A percentile compares a stretch with the other conserved stretches of the same genome.
Evolutionary conservation across 1,140 invertebrate genomes (phyloP).

Genomic region (Drosophila subpulchrella): DNA sequence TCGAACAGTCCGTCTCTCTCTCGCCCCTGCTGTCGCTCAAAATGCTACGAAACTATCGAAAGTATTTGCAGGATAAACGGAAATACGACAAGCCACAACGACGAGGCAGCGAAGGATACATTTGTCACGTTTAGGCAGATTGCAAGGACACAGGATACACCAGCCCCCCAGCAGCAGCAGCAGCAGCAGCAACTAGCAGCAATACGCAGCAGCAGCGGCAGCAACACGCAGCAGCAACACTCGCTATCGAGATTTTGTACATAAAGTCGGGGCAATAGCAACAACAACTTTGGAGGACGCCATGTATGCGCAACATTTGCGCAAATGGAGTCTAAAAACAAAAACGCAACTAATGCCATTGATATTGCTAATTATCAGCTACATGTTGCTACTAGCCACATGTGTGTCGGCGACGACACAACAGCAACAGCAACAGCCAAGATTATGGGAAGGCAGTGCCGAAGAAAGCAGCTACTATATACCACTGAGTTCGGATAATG

Average conservation of each 20-base stretch:
- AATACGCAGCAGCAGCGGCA: conserved; percentile 11
- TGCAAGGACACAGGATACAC: conserved; percentile 12
- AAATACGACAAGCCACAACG: conserved; percentile 77
- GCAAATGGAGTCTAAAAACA: conserved; percentile 85
- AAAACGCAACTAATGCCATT: conserved; percentile 84
- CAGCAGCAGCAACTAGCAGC: conserved; percentile 34
- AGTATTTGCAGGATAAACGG: conserved; percentile 82
- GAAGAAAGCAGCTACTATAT: conserved; percentile 74
- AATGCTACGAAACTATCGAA: conserved; percentile 82
- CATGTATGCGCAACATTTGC: conserved; percentile 85
- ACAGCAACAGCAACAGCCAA: conserved; percentile 37
- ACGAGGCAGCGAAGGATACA: conserved; percentile 62
- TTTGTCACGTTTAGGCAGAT: conserved; percentile 62
- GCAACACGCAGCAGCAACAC: conserved; percentile 33
- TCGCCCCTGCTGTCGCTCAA: conserved; percentile 61
- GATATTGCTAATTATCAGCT: conserved; percentile 79
- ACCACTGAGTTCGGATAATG: conserved; percentile 68
- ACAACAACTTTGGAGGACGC: conserved; percentile 81
- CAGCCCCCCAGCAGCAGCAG: conserved; percentile 24
- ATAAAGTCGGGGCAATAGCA: conserved; percentile 77
- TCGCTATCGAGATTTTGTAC: conserved; percentile 60
- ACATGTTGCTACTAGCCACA: conserved; percentile 79
- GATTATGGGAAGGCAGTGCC: conserved; percentile 64
- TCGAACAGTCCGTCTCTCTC: conserved; percentile 22
- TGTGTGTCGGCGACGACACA: conserved; percentile 50